Base-by-base conservation (phyloP, 2,113 vertebrate species). In the Apaloderma vittatum region DNA sequence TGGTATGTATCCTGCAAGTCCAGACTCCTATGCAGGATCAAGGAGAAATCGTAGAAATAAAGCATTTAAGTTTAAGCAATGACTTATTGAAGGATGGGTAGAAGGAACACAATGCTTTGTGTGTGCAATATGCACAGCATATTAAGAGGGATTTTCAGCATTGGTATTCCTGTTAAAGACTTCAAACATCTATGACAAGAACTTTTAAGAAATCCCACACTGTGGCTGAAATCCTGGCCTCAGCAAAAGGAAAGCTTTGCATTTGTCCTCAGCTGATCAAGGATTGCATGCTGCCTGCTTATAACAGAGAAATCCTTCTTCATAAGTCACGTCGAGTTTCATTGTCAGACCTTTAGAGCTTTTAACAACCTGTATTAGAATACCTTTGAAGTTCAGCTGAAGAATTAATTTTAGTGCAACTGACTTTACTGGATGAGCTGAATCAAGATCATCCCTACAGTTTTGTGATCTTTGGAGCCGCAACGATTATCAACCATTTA, bases 311-410 rank as follows among this genome's bases (percentile, higher is more conserved):
- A 94, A 92, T 92, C 86, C 61, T 2, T 58, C 78, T 30, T 49
- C 20, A 20, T 24, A 63, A 88, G 57, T 18, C n/a, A 32, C 67
- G 86, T 14, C 15, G 52, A 51, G 45, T 59, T 82, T 88, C 80
- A 70, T 72, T 79, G 49, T 58, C 88, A 83, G 88, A 77, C 48
- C 54, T 70, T 86, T 4, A 29, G 62, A 88, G 92, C 54, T 92
- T 52, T 66, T 66, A 73, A 76, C 74, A 73, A 74, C 72, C 55
- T 71, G 52, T 55, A 29, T 80, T 86, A 74, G 63, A 80, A 57
- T 83, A 74, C 34, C 81, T 95, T 86, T 90, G 90, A 94, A 91
- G 67, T 79, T 29, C 66, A 62, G n/a, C 0, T 66, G 8, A 80
- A 79, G 78, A 72, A 75, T 78, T 86, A 62, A 71, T 86, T 88